Base-by-base conservation (phyloP, 2,113 vertebrate genomes). In the Siniperca chuatsi region DNA sequence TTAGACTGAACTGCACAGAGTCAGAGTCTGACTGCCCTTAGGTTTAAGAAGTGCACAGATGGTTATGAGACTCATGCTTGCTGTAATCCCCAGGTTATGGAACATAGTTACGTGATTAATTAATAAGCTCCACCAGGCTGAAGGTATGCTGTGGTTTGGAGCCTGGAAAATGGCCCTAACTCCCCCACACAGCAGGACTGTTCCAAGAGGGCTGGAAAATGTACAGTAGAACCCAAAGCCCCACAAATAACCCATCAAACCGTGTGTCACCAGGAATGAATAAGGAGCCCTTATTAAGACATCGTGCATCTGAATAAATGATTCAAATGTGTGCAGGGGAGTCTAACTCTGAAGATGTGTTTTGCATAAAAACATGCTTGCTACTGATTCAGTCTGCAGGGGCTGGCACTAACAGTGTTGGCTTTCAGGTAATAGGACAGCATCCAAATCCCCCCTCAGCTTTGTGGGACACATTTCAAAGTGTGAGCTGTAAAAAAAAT, bases 41-140 rank as follows among this genome's bases (percentile, higher is more conserved):
- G 86, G 80, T 84, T 82, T 50, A 61, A 81, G 61, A 71, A 88
- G 66, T 79, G 84, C 84, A 52, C 75, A 88, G 91, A 88, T 88
- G 89, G 86, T 90, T 90, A 69, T 72, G 73, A 84, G 88, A 79
- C 81, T 81, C 86, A 46, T 71, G 80, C 77, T 80, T 64, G 78
- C 83, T 78, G 69, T 87, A 92, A 92, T 92, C 93, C 90, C 86
- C 90, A 90, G 89, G 87, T 94, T 89, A 87, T 88, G 85, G 91
- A 91, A 92, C 89, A 92, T 73, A 83, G 87, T 92, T 81, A 82
- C 61, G 86, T 93, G 91, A 93, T 93, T 92, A 94, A 95, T 94
- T 91, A 92, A 90, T 88, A 93, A 91, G 90, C 89, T 90, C 79
- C 91, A 84, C 65, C 69, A 48, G 78, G 84, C 86, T 88, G 89